phyloP scores from a whole-genome alignment of 2,888 invertebrate species.

The Eristalinus aeneus region DNA sequence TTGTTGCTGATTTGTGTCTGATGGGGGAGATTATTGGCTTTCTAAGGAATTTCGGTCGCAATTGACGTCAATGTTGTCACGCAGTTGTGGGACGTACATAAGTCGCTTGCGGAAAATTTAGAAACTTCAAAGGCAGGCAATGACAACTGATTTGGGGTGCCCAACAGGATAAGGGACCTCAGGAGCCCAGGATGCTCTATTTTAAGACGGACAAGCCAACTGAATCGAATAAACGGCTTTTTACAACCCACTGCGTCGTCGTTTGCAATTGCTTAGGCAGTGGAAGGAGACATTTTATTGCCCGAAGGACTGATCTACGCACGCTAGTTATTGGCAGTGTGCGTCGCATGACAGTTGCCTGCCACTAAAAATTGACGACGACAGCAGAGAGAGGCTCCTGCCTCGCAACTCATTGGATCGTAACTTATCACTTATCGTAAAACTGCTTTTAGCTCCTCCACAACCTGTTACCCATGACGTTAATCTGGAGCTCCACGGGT shows the following conservation, averaged over 20 bases:
- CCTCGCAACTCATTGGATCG: background rate
- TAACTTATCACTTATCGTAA: background rate
- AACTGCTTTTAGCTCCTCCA: background rate
- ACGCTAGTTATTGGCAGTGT: too few species aligned
- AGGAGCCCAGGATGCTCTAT: background rate
- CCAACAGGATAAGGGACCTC: background rate
- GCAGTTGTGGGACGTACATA: background rate
- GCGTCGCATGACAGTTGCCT: too few species aligned
- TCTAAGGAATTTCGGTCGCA: background rate
- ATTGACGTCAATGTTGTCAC: background rate
- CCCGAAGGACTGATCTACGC: too few species aligned
- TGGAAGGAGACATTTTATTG: background rate
- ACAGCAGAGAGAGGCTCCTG: too few species aligned
- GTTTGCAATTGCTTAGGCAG: background rate
- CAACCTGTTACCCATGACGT: background rate
- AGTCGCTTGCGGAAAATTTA: background rate
- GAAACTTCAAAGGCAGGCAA: background rate
- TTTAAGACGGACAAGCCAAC: background rate
- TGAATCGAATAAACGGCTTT: background rate
- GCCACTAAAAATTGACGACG: too few species aligned
- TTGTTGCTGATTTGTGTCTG: background rate
- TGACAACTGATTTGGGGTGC: background rate
- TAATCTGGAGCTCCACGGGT: background rate
- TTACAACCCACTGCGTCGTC: background rate
- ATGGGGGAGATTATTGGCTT: background rate